Percentiles rank a stretch among this genome's conserved stretches.
Evolutionary conservation across 37 sponge, comb jelly and placozoan species (phyloP).

Genomic region (Mnemiopsis leidyi): DNA sequence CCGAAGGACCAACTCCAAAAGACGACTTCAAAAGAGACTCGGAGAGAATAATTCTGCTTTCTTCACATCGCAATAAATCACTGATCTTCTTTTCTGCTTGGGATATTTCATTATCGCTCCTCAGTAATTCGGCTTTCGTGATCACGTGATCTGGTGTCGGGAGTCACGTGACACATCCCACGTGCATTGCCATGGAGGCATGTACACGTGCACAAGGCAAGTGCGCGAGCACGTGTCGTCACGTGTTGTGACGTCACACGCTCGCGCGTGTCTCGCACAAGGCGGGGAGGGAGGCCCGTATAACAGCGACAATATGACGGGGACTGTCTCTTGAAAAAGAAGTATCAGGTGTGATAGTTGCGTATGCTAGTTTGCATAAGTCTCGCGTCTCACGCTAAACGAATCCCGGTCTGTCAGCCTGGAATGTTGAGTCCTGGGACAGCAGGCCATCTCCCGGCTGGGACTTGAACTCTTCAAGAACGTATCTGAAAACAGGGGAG

Average conservation of each 20-base stretch:
- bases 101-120: background rate
- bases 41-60: slow-evolving; percentile 38
- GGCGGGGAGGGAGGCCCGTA: background rate
- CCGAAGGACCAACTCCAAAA: background rate
- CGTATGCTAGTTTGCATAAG: background rate
- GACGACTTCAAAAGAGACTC: slow-evolving; percentile 25
- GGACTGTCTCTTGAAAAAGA: slow-evolving; percentile 2
- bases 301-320: background rate
- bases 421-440: slow-evolving; percentile 73
- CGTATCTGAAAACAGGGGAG: background rate
- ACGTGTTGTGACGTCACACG: slow-evolving; percentile 9
- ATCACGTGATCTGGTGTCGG: background rate
- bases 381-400: background rate
- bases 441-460: slow-evolving; percentile 69
- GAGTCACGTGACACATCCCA: slow-evolving; percentile 2
- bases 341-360: slow-evolving; percentile 10
- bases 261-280: background rate
- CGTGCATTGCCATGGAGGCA: background rate
- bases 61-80: slow-evolving; percentile 45
- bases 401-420: slow-evolving; percentile 35
- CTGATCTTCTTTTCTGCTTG: slow-evolving; percentile 24
- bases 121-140: background rate
- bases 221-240: background rate
- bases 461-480: slow-evolving; percentile 65
- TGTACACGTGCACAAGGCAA: background rate